Evolutionary conservation across 2,113 vertebrate species (phyloP), one percentile per base, ranked within the genome.

Genomic region (Calidris pugnax): DNA sequence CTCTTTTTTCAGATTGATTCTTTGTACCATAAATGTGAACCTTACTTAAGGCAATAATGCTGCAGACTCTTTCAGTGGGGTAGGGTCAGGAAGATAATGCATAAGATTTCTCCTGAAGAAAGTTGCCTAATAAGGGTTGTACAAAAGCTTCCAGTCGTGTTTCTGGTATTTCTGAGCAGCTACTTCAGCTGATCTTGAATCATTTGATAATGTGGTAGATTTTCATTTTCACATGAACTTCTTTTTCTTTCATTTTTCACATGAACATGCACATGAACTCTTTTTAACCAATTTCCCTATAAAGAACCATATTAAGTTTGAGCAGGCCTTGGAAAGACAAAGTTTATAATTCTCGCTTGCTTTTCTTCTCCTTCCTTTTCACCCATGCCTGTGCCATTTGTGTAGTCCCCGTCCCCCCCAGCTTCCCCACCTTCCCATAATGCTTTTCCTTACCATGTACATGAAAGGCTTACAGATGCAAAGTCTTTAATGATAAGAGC

Each of bases 381-480:
- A 12, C 14, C 6, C 6, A 48, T 2, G 2, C 6, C n/a, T 32
- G 5, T 51, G 33, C 45, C 5, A 4, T 78, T 56, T 56, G 14
- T 56, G 28, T 21, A 56, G 19, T 3, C 9, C 12, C 8, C 4
- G 1, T 32, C 32, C 35, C 51, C 2, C 0, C 5, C 6, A 2
- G 1, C 7, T 4, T 2, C 5, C 26, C 8, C 7, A 3, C 41
- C 14, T 57, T 79, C 14, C n/a, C 1, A 0, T 60, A 56, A 26
- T 17, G 30, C 7, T 28, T 89, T 68, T 37, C 20, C 13, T 75
- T 7, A 41, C 9, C 12, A 33, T 32, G 22, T 51, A 30, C 16
- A 8, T 7, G 14, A 56, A 67, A 67, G 28, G 24, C 9, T n/a
- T 45, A 10, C 15, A 86, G 20, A 72, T 51, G 9, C 4, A 66